A percentile compares a stretch with the other conserved stretches of the same genome.
Conservation (phyloP, 92 coral and sea anemone genomes). For the Chrysogorgia sp. region DNA sequence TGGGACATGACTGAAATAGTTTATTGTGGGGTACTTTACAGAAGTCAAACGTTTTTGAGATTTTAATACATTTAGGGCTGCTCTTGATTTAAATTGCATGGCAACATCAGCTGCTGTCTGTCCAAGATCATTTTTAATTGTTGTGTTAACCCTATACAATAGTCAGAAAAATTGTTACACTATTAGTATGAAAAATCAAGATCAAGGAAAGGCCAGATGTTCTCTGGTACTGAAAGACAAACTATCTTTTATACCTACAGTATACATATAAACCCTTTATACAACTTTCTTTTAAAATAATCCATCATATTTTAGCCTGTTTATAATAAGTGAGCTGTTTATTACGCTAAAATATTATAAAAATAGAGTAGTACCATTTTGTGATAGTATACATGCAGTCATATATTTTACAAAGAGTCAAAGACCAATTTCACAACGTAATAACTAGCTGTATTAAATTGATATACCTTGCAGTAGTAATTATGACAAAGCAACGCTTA, state of each 20-base stretch:
- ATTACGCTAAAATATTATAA: too few species aligned
- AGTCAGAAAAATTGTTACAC: background rate
- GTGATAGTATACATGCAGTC: too few species aligned
- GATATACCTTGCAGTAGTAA: background rate
- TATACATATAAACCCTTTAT: too few species aligned
- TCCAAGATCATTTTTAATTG: conserved; percentile 12
- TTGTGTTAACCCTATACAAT: conserved; percentile 30
- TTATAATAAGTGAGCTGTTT: too few species aligned
- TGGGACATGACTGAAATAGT: conserved; percentile 40
- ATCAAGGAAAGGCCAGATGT: too few species aligned
- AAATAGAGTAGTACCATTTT: too few species aligned
- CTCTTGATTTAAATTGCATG: conserved; percentile 31
- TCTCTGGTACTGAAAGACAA: background rate
- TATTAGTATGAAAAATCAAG: too few species aligned
- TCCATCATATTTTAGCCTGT: too few species aligned
- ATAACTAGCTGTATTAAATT: background rate
- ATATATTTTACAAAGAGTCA: background rate
- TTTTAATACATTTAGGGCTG: conserved; percentile 28
- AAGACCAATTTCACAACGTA: background rate
- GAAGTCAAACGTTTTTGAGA: conserved; percentile 39
- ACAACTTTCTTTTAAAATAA: too few species aligned
- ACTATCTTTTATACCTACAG: too few species aligned
- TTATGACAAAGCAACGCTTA: background rate
- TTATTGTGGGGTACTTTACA: conserved; percentile 23
- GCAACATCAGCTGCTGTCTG: conserved; percentile 42